Percentiles rank a stretch among this genome's conserved stretches.
Conservation (phyloP, 2,888 invertebrate species). For the Galerucella calmariensis region DNA sequence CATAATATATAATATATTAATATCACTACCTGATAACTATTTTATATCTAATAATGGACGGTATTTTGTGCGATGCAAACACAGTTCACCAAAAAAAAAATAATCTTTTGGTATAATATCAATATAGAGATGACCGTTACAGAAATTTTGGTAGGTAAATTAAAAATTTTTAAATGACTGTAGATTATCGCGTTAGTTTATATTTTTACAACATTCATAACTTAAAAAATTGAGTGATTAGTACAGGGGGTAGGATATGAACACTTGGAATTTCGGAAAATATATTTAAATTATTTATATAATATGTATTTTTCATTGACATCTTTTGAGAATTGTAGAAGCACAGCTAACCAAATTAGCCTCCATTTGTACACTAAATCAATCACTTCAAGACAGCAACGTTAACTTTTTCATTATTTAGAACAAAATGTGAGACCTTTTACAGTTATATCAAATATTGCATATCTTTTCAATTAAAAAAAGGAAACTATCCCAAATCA, state of each 20-base stretch:
- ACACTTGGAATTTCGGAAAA: neutral
- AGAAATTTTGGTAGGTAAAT: neutral
- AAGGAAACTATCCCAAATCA: neutral
- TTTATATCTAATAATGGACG: neutral
- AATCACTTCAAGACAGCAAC: neutral
- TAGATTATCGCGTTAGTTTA: neutral
- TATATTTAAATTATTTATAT: neutral
- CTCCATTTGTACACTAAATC: neutral
- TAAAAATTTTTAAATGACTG: neutral
- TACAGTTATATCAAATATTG: neutral
- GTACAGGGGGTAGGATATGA: neutral
- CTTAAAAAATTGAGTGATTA: slow-evolving; percentile 1
- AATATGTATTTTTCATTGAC: neutral
- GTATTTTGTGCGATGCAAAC: neutral
- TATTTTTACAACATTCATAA: slow-evolving; percentile 2
- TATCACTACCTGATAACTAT: neutral
- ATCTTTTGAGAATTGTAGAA: neutral
- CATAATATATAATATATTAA: slow-evolving; percentile 8
- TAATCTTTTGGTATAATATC: neutral
- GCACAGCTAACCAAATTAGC: neutral
- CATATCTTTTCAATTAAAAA: neutral
- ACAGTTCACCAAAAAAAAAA: neutral
- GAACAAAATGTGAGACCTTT: neutral
- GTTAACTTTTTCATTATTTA: neutral
- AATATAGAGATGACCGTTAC: neutral